Percentiles rank a stretch among this genome's conserved stretches.
These are phyloP conservation scores for Onychomys leucogaster DNA, from an alignment of 2,797 vertebrate genomes.

Conservation along the genomic window DNA sequence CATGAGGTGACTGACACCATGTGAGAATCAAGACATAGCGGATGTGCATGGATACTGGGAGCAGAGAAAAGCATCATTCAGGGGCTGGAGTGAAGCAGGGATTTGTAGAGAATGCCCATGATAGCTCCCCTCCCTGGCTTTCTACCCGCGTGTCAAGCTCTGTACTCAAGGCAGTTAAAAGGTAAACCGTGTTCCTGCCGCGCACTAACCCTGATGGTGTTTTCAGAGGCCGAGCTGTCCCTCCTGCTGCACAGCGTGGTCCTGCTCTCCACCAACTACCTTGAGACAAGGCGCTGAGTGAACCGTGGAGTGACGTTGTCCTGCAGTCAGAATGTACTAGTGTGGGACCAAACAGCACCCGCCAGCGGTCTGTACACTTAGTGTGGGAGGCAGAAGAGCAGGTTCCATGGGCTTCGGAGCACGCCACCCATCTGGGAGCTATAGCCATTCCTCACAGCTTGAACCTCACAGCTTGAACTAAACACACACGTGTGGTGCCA, in stretches of 20 bases:
- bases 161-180: neutral
- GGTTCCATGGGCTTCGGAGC: neutral
- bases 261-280: slow-evolving; percentile 92
- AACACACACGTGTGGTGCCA: neutral
- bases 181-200: neutral
- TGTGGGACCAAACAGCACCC: slow-evolving; percentile 65
- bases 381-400: neutral
- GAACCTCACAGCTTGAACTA: neutral
- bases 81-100: neutral
- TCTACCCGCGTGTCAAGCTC: neutral
- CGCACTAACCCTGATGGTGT: slow-evolving; percentile 51
- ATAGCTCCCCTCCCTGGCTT: neutral
- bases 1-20: neutral
- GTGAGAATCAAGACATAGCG: neutral
- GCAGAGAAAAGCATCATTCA: neutral
- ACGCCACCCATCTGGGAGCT: neutral
- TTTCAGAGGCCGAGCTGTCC: slow-evolving; percentile 92
- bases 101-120: no score
- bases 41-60: neutral
- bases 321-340: neutral
- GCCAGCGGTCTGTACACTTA: neutral
- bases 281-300: slow-evolving; percentile 72
- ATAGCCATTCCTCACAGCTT: slow-evolving; percentile 6
- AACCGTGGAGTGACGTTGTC: neutral
- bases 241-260: slow-evolving; percentile 94